Evolutionary conservation across 1,140 invertebrate genomes (phyloP), one percentile per base, ranked within the genome.

Genomic region (Drosophila carrolli): DNA sequence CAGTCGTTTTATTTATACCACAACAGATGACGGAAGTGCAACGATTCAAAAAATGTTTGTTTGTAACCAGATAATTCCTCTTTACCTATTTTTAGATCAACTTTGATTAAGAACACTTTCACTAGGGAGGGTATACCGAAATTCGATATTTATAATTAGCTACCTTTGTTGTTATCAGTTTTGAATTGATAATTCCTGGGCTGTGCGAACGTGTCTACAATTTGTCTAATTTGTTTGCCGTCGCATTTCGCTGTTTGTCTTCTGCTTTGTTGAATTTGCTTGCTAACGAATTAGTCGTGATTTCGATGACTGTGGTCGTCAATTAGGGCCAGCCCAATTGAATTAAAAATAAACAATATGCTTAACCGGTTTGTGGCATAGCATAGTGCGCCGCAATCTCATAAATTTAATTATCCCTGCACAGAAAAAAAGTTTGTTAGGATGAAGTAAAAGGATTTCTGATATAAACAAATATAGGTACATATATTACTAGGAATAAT

Each of bases 241-340:
- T 57, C 75, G 65, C 83, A 54, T 82, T 81, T 61, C 80, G 66
- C 46, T 80, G 57, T 86, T 80, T 74, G 83, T 55, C 55, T 59
- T 81, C 66, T 68, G 78, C 50, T 58, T 74, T 81, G 70, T 66
- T 50, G 63, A 78, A 82, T 85, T 88, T 88, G 83, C 82, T 78
- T 81, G 75, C 75, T 88, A 78, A 85, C 82, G 61, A 85, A 82
- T 85, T 85, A 85, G 70, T 88, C 78, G 83, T 78, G 78, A 85
- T 88, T 82, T 40, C 51, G 38, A 71, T 51, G 62, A 59, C 65
- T 44, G 77, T 68, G 75, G 57, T 54, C 63, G 62, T 70, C 72
- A 86, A 85, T 85, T 85, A 86, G 81, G 56, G 46, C 63, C 14
- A 44, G 10, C 35, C 38, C 43, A 84, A 85, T 85, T 85, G 58